Evolutionary conservation across 2,888 invertebrate species (phyloP), one percentile per base, ranked within the genome.

Genomic region (Myopa testacea): DNA sequence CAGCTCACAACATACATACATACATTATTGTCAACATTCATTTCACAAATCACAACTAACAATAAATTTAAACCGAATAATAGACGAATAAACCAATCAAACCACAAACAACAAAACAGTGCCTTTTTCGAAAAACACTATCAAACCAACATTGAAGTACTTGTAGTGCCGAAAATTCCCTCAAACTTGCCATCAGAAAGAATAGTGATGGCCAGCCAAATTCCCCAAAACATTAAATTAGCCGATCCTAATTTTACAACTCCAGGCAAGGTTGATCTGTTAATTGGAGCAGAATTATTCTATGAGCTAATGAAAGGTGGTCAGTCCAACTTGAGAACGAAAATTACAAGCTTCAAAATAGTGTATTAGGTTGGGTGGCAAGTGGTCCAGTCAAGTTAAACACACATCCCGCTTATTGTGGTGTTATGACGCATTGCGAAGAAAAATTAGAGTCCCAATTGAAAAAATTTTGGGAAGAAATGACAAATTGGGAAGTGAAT

Each of bases 281-380:
- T 62, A 62, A 26, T 62, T 26, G 62, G 62, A 19, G 19, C 62
- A 26, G 62, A 62, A 62, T 62, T 62, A 26, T 62, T 62, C 62
- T 62, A 62, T 26, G 10, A 19, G 10, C 10, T 67, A 45, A 67
- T 45, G 38, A 40, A 40, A 67, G 6, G 26, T 26, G 62, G 62
- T 62, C 62, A 62, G 26, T 62, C 5, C 19, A 5, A 6, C 26
- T 62, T 26, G 19, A 1, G n/a, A 45, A 40, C 14, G 67, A 68
- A 40, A 16, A 40, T 19, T 68, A 7, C 26, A 19, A 6, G 3
- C 52, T 69, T 19, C 45, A 69, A 69, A 69, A 69, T 12, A 69
- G 69, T 52, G 50, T 14, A 19, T 69, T 45, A 50, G 52, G 52
- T 26, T 26, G 45, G 52, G 6, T 45, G 37, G 38, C 14, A 26